Evolutionary conservation across 30 jellyfish, hydroid and myxozoan species (phyloP).

Genomic region (Rhopilema esculentum): DNA sequence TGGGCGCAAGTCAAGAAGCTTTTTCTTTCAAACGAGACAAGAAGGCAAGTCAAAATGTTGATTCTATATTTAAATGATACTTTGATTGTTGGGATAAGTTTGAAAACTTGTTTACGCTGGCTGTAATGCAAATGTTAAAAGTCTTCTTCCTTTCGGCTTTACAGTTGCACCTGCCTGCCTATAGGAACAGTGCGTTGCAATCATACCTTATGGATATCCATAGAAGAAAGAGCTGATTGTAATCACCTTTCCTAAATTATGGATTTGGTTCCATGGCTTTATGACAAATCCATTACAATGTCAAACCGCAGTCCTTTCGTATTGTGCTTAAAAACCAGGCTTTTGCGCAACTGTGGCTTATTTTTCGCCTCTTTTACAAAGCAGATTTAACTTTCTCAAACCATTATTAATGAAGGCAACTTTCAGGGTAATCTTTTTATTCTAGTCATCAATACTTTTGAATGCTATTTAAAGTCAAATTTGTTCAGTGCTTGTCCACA

Average conservation of each 20-base stretch:
- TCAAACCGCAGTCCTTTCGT: conserved; percentile 34
- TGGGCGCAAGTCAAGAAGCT: too few relatives aligned
- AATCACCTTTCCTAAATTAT: conserved; percentile 14
- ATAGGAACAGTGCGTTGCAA: neutral
- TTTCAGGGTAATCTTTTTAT: neutral
- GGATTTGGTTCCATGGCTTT: conserved; percentile 61
- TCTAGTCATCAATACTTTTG: neutral
- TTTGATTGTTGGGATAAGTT: neutral
- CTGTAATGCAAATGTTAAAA: neutral
- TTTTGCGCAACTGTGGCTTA: conserved; percentile 60
- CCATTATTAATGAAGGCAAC: neutral
- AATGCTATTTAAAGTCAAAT: neutral
- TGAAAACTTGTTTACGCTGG: neutral
- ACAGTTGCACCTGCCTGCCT: neutral
- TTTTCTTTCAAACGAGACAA: too few relatives aligned
- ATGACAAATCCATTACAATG: conserved; percentile 44
- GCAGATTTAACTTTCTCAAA: conserved; percentile 15
- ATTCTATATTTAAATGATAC: too few relatives aligned
- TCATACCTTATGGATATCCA: neutral
- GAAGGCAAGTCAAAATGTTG: too few relatives aligned
- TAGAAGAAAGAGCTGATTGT: neutral
- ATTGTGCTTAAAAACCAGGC: conserved; percentile 8
- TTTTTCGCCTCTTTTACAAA: conserved; percentile 33
- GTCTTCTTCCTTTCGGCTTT: neutral
- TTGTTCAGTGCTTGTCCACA: neutral